Evolutionary conservation across 1,140 invertebrate genomes (phyloP).

Genomic region (Eulimnadia texana): DNA sequence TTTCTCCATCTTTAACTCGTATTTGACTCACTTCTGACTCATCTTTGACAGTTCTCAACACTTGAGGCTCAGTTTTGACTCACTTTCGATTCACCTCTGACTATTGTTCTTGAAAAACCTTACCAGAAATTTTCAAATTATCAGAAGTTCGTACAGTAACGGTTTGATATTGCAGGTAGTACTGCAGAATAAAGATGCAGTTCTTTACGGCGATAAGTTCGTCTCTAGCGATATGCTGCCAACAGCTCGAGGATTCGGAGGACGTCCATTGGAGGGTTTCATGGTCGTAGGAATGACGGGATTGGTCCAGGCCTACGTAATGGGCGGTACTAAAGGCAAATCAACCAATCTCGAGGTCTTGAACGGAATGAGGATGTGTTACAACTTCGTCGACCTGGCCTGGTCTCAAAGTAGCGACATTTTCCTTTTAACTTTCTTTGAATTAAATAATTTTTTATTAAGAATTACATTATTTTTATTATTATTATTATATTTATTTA

Average conservation of each 20-base stretch:
- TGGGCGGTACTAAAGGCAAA: conserved; percentile 4
- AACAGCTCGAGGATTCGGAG: conserved; percentile 71
- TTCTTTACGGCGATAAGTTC: conserved; percentile 72
- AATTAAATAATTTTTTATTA: too few relatives aligned
- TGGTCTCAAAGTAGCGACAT: conserved; percentile 10
- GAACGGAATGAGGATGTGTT: not conserved
- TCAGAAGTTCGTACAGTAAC: conserved; percentile 30
- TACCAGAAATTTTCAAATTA: conserved; percentile 24
- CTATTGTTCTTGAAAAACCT: too few relatives aligned
- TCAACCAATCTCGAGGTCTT: conserved; percentile 4
- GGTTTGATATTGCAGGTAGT: conserved; percentile 29
- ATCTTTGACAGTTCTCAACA: too few relatives aligned
- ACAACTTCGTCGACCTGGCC: conserved; percentile 4
- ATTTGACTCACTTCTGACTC: too few relatives aligned
- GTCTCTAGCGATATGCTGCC: conserved; percentile 55
- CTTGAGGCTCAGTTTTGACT: too few relatives aligned
- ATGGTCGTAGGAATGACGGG: conserved; percentile 69
- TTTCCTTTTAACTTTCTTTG: not conserved
- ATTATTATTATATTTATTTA: too few relatives aligned
- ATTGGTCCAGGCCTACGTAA: conserved; percentile 52
- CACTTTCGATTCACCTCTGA: too few relatives aligned
- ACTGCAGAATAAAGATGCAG: conserved; percentile 60
- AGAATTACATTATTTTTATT: too few relatives aligned
- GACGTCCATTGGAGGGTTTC: conserved; percentile 61
- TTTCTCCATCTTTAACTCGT: not conserved